phyloP scores from a whole-genome alignment of 2,888 invertebrate species.

The Copidosoma aretas region DNA sequence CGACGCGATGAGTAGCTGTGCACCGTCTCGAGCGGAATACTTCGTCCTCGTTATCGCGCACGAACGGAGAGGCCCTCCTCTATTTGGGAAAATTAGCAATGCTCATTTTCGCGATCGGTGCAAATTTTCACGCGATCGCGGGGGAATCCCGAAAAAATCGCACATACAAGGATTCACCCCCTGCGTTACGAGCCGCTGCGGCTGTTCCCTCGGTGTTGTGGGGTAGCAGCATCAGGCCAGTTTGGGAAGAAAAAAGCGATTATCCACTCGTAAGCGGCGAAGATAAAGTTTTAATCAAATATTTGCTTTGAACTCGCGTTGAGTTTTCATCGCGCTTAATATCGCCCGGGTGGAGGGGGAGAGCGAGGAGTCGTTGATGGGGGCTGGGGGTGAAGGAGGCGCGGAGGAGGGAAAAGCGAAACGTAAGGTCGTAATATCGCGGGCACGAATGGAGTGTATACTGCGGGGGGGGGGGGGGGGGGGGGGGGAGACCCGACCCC shows the following conservation, averaged over 20 bases:
- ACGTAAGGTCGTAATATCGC: constrained; percentile 32
- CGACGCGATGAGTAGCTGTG: too few species aligned
- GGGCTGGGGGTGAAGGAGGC: background rate
- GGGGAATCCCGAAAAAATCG: too few species aligned
- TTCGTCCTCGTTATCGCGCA: too few species aligned
- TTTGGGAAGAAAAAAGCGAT: constrained; percentile 31
- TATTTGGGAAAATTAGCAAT: too few species aligned
- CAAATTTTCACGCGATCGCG: too few species aligned
- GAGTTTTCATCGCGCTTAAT: constrained; percentile 37
- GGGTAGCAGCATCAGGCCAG: background rate
- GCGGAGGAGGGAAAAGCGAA: constrained; percentile 2
- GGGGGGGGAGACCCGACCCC: background rate
- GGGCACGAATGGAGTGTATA: background rate
- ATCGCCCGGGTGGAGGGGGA: constrained; percentile 24
- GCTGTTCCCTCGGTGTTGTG: too few species aligned
- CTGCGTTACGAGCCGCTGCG: background rate
- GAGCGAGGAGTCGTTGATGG: too few species aligned
- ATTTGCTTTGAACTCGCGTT: constrained; percentile 38
- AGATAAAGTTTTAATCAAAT: constrained; percentile 40
- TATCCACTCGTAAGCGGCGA: constrained; percentile 19
- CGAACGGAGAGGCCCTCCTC: too few species aligned
- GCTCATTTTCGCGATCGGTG: too few species aligned
- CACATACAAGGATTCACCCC: too few species aligned
- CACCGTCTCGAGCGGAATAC: too few species aligned
- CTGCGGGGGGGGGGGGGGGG: background rate